Evolutionary conservation across 2,113 vertebrate species (phyloP), one percentile per base, ranked within the genome.

Genomic region (Thunnus thynnus): DNA sequence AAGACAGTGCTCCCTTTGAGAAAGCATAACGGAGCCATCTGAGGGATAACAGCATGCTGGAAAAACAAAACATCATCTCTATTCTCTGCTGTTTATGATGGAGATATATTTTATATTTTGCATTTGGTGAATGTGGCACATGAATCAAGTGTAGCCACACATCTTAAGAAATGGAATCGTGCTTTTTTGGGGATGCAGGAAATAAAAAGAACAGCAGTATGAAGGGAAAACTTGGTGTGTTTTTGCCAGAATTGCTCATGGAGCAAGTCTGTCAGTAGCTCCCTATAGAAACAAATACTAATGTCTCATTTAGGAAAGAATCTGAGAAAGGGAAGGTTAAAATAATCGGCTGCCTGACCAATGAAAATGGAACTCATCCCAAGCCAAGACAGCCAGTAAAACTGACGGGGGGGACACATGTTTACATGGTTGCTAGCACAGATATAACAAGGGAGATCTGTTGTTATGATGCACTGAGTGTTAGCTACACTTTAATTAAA

Each of bases 161-260:
- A 41, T 74, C 36, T 67, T 69, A 75, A 51, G 57, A 78, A 86
- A 67, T 80, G 60, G 68, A 83, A 75, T 69, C 27, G 51, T 54
- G 41, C 44, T 82, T 62, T 44, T 67, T 78, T 48, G 27, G 12
- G 47, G 18, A 83, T 68, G 56, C 72, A 64, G 55, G 50, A 72
- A 78, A 58, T 54, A 27, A 77, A 72, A 55, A 25, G 32, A 77
- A 62, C 46, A 70, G 73, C 47, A 72, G 27, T 32, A 64, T 62
- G 36, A 72, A 58, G 54, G 41, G 65, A 71, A 86, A 86, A 67
- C 10, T 78, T 18, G 16, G 13, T 9, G 4, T 70, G 41, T 46
- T 62, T 76, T 64, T 78, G 76, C 76, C 76, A 78, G 76, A 18
- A 50, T 77, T 72, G 44, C 68, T 86, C 83, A 81, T 80, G 60